A percentile compares a stretch with the other conserved stretches of the same genome.
Conservation (phyloP, 2,113 vertebrate genomes). For the Ondatra zibethicus region DNA sequence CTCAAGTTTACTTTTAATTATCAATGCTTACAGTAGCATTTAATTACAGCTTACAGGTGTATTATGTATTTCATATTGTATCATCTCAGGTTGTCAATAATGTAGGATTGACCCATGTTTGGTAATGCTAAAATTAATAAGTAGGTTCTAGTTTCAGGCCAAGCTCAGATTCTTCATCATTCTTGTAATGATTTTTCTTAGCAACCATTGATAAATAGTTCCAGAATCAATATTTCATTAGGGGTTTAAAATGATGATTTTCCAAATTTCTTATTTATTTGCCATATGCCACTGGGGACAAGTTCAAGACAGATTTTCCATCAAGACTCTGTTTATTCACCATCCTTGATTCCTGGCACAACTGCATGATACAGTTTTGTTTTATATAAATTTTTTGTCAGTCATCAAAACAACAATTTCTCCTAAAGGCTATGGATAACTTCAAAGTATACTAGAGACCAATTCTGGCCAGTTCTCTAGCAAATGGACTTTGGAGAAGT, state of each 20-base stretch:
- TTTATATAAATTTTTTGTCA: not conserved
- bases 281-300: not conserved
- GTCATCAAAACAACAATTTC: not conserved
- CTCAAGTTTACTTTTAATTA: not conserved
- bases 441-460: not conserved
- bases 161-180: not conserved
- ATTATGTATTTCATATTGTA: not conserved
- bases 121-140: constrained; percentile 13
- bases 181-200: not conserved
- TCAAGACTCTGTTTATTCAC: not conserved
- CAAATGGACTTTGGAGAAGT: not conserved
- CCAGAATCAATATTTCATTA: constrained; percentile 18
- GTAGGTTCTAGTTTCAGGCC: not conserved
- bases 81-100: not conserved
- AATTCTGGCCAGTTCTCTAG: not conserved
- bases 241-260: not conserved
- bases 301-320: not conserved
- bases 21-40: not conserved
- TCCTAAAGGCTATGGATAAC: not conserved
- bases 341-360: not conserved
- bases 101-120: not conserved
- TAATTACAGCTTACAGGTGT: not conserved
- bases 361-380: not conserved
- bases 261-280: not conserved
- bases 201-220: constrained; percentile 10